phyloP scores from a whole-genome alignment of 2,888 invertebrate genomes.

The Geophilus truncorum region DNA sequence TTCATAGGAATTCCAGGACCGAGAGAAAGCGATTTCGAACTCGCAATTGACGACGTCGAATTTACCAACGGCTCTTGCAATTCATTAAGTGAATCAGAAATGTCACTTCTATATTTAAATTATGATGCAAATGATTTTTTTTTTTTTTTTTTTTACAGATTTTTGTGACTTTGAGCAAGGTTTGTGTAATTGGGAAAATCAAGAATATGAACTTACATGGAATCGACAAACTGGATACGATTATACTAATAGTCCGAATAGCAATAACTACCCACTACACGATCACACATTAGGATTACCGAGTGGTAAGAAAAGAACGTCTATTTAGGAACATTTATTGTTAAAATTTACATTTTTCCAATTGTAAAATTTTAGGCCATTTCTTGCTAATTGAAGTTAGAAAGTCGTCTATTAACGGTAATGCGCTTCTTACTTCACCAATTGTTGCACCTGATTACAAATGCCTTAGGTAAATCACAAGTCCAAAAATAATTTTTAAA shows the following conservation, averaged over 20 bases:
- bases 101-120: no score
- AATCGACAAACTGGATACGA: background rate
- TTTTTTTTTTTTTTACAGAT: background rate
- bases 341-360: background rate
- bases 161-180: background rate
- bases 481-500: background rate
- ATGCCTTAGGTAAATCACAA: background rate
- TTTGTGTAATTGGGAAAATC: background rate
- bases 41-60: background rate
- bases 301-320: background rate
- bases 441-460: background rate
- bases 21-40: background rate
- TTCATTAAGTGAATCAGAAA: background rate
- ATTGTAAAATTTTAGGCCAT: background rate
- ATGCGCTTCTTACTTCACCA: background rate
- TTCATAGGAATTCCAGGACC: background rate
- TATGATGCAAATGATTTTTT: no score
- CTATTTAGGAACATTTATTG: no score
- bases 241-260: background rate
- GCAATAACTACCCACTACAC: background rate
- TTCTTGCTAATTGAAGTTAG: background rate
- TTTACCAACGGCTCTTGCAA: background rate
- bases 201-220: background rate
- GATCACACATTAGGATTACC: background rate
- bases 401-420: background rate